Base-by-base conservation (phyloP, 1,140 invertebrate genomes). In the Catajapyx aquilonaris region DNA sequence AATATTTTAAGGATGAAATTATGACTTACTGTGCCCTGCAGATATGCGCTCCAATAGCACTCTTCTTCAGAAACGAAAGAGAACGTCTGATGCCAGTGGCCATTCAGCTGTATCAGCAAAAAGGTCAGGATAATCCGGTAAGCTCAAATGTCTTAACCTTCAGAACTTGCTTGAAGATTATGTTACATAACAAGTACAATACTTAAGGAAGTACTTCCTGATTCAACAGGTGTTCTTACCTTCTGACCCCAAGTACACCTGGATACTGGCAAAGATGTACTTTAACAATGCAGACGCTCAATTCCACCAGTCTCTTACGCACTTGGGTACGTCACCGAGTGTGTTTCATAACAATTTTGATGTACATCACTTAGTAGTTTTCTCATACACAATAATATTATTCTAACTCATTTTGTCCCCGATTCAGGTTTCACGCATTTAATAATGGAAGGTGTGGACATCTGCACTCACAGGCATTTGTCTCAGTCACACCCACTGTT, bases 241-340 rank as follows among this genome's bases (percentile, higher is more conserved):
- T 0, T 52, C 46, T 25, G 60, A 64, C 43, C 49, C 52, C n/a
- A 47, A 48, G 5, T 49, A 54, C 39, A 56, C 54, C 0, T 65
- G 63, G 63, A 47, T 62, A 32, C 40, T 60, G 38, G 62, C 61
- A 2, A 65, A 65, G 45, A 62, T 65, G 57, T 65, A 54, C 52
- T 63, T 60, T 45, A 64, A 63, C 48, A 59, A 58, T 38, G 57
- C 60, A 5, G 63, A 65, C 42, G 60, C 61, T 4, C 49, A 50
- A 28, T 53, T 57, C 35, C 62, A 65, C 42, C 59, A 64, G 39
- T 53, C 58, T 18, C 44, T 56, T 15, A 61, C 61, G 21, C 61
- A 63, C 43, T 46, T 65, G 43, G 59, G 60, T 13, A 7, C 20
- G n/a, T n/a, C n/a, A n/a, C n/a, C n/a, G n/a, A n/a, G n/a, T n/a